Base-by-base conservation (phyloP, 2,113 vertebrate genomes). In the Odontophorus gujanensis region DNA sequence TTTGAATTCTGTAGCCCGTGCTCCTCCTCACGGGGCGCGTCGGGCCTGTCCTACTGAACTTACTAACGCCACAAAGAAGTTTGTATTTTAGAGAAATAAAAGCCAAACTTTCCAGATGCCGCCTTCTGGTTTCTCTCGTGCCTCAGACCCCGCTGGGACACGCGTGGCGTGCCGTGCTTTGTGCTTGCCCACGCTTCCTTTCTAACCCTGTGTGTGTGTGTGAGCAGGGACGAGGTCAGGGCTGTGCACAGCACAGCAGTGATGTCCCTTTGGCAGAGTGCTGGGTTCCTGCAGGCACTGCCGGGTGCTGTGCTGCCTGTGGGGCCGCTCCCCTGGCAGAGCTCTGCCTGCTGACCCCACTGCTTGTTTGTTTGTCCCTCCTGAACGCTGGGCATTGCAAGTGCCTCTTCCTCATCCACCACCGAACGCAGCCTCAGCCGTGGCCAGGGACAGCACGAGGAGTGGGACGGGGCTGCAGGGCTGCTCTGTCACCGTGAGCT, bases 61-160 rank as follows among this genome's bases (percentile, higher is more conserved):
- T 92, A 96, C 82, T 96, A 90, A 97, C 91, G 67, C 62, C 36
- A 86, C 84, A 92, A 82, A 96, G 79, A 89, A 79, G 81, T 89
- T 95, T 96, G 87, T 94, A 93, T 94, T 95, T 97, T 95, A 95
- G 90, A 95, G 87, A 96, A 97, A 96, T 94, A 96, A 96, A 88
- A 92, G 51, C 87, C 67, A 94, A 92, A 93, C 86, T 96, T 96
- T 96, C 79, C 91, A 90, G 83, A 94, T 65, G 79, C 90, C 95
- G 73, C 93, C 81, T 86, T 94, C 81, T 95, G 77, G 69, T 97
- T 95, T 97, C 93, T 95, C 53, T 96, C 21, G 5, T 93, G 80
- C 89, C 92, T 97, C 78, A 79, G 93, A 93, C 91, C 92, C 77
- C 55, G 80, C 3, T 7, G 87, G 89, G 71, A 71, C 78, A 32